Evolutionary conservation across 2,113 vertebrate genomes (phyloP).

Genomic region (Hippocampus mohnikei): DNA sequence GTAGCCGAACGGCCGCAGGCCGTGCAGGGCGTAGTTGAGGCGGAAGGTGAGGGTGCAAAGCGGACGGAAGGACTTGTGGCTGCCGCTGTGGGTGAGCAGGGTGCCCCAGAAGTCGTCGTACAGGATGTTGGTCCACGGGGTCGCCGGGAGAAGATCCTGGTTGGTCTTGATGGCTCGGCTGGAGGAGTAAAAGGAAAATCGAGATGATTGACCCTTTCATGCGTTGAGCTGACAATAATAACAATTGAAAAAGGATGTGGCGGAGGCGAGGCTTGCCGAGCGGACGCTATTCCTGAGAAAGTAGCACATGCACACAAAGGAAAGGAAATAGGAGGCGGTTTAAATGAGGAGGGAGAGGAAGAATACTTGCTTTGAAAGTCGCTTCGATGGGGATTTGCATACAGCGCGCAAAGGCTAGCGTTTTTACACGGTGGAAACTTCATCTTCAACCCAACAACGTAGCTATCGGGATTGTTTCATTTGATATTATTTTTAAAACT

Average conservation of each 20-base stretch:
- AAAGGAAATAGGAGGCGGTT: neutral
- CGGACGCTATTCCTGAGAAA: neutral
- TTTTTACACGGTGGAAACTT: neutral
- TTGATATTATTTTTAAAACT: neutral
- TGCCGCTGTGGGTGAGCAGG: slow-evolving; percentile 93
- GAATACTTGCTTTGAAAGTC: neutral
- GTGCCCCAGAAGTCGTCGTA: slow-evolving; percentile 98
- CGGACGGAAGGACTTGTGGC: slow-evolving; percentile 96
- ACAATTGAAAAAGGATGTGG: neutral
- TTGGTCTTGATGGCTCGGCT: slow-evolving; percentile 98
- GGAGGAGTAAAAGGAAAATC: slow-evolving; percentile 19
- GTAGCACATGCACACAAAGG: neutral
- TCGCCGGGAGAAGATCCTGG: slow-evolving; percentile 92
- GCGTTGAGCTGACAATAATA: neutral
- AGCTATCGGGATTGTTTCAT: too few relatives aligned
- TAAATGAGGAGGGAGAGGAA: neutral
- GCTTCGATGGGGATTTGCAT: neutral
- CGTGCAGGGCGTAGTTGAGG: slow-evolving; percentile 85
- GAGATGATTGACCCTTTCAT: too few relatives aligned
- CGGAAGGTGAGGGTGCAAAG: slow-evolving; percentile 95
- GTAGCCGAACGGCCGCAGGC: slow-evolving; percentile 89
- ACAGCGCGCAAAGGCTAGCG: neutral
- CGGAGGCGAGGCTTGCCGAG: neutral
- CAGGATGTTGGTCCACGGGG: slow-evolving; percentile 90
- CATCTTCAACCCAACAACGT: too few relatives aligned